Evolutionary conservation across 2,113 vertebrate species (phyloP).

Genomic region (Diglossa brunneiventris): DNA sequence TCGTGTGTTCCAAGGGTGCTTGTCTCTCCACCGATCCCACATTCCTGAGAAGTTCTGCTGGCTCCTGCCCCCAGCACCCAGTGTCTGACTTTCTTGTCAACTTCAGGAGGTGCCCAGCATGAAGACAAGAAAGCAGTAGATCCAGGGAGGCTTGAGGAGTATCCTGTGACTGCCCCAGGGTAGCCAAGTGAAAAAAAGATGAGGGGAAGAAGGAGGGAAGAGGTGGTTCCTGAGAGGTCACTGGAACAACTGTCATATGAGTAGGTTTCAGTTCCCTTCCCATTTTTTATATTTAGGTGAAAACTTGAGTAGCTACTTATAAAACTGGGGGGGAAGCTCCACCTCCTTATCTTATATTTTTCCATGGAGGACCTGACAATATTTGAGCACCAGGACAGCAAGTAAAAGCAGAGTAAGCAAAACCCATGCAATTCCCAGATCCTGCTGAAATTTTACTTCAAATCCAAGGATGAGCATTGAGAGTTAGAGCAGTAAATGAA

Average conservation of each 20-base stretch:
- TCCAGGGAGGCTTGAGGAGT: background rate
- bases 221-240: background rate
- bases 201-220: background rate
- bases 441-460: background rate
- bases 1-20: conserved; percentile 66
- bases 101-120: background rate
- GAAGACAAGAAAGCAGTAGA: background rate
- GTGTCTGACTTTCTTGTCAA: background rate
- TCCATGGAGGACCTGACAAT: background rate
- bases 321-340: background rate
- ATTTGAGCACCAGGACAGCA: background rate
- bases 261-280: background rate
- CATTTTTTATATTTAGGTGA: conserved; percentile 38
- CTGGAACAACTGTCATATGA: background rate
- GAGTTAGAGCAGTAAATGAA: background rate
- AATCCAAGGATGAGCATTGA: background rate
- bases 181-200: background rate
- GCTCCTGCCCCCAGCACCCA: background rate
- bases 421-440: background rate
- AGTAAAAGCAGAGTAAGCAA: background rate
- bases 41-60: conserved; percentile 15
- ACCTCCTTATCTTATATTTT: background rate
- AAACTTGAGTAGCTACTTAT: background rate
- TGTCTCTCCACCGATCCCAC: conserved; percentile 76
- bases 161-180: background rate